Evolutionary conservation across 2,888 invertebrate species (phyloP).

Genomic region (Teleiodes luculella): DNA sequence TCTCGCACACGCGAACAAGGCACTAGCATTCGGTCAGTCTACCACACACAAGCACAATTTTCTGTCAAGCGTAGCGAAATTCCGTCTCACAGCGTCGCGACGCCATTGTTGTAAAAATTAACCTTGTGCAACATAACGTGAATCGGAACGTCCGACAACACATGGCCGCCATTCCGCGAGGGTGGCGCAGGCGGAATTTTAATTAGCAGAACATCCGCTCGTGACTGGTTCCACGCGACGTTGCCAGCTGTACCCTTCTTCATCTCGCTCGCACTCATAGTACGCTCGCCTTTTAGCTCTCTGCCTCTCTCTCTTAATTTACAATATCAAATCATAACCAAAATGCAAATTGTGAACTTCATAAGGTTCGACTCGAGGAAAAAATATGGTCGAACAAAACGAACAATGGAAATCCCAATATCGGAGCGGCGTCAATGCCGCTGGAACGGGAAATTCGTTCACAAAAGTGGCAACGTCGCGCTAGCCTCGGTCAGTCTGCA

Average conservation of each 20-base stretch:
- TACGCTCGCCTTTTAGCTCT: conserved; percentile 34
- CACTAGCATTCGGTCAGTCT: conserved; percentile 59
- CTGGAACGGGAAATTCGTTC: conserved; percentile 65
- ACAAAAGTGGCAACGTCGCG: conserved; percentile 71
- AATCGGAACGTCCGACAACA: conserved; percentile 74
- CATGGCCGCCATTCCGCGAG: conserved; percentile 79
- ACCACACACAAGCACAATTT: conserved; percentile 54
- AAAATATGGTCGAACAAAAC: conserved; percentile 33
- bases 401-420: conserved; percentile 61
- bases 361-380: conserved; percentile 36
- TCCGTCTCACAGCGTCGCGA: conserved; percentile 50
- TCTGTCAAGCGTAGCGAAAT: conserved; percentile 51
- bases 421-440: conserved; percentile 59
- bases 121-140: conserved; percentile 75
- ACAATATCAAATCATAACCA: conserved; percentile 37
- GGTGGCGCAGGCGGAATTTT: conserved; percentile 79
- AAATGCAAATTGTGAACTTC: conserved; percentile 46
- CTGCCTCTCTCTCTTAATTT: conserved; percentile 41
- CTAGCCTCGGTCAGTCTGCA: conserved; percentile 60
- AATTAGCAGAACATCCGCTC: conserved; percentile 80
- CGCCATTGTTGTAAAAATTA: conserved; percentile 61
- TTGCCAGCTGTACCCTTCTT: conserved; percentile 62
- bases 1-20: conserved; percentile 49
- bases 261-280: conserved; percentile 53
- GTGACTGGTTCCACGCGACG: conserved; percentile 67